Evolutionary conservation across 2,888 invertebrate species (phyloP).

Genomic region (Eilema griseolum): DNA sequence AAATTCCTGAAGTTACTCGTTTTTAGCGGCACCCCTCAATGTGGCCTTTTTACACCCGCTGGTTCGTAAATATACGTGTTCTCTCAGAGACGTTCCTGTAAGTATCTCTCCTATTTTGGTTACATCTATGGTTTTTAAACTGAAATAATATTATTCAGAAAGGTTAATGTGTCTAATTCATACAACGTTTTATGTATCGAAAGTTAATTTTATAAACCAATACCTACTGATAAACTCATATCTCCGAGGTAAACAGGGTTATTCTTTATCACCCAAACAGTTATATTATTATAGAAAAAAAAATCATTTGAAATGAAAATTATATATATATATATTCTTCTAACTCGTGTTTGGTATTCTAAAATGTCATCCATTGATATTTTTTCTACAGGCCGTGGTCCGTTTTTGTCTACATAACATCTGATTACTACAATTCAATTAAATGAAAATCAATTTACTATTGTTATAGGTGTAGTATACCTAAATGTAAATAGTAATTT

Average conservation of each 20-base stretch:
- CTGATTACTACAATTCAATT: slow-evolving; percentile 26
- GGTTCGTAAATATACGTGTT: too few relatives aligned
- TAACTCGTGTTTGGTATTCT: not conserved
- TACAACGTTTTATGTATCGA: slow-evolving; percentile 38
- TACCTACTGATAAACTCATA: slow-evolving; percentile 59
- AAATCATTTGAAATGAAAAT: not conserved
- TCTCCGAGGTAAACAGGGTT: slow-evolving; percentile 78
- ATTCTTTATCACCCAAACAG: slow-evolving; percentile 23
- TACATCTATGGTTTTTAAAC: not conserved
- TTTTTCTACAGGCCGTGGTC: slow-evolving; percentile 24
- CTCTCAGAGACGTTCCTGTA: too few relatives aligned
- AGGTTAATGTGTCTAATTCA: slow-evolving; percentile 7
- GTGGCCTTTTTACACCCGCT: too few relatives aligned
- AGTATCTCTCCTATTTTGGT: not conserved
- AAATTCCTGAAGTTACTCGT: too few relatives aligned
- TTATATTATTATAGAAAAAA: not conserved
- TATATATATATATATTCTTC: slow-evolving; percentile 13
- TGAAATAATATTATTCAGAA: not conserved
- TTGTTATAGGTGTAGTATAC: slow-evolving; percentile 33
- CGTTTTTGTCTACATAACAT: slow-evolving; percentile 1
- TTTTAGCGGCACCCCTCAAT: too few relatives aligned
- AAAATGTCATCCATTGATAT: slow-evolving; percentile 26
- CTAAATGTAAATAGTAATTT: slow-evolving; percentile 45
- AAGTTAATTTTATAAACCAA: slow-evolving; percentile 54
- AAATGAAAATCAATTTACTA: slow-evolving; percentile 30